Evolutionary conservation across 2,797 vertebrate genomes (phyloP).

Genomic region (Catharus ustulatus): DNA sequence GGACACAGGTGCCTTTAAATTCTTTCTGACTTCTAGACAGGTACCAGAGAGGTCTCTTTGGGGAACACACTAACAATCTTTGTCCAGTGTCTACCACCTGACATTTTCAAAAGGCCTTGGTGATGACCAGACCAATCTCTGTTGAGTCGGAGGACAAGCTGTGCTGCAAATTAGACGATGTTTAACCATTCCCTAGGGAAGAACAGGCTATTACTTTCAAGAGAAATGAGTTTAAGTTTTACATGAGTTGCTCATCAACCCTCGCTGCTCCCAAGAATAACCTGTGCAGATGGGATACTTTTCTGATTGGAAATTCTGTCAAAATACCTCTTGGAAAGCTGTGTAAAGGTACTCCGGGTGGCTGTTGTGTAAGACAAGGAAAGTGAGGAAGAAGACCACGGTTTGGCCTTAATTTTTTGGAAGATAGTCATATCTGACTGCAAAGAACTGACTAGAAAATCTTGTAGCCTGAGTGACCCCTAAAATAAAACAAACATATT

Average conservation of each 20-base stretch:
- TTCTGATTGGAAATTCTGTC: not conserved
- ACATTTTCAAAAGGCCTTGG: not conserved
- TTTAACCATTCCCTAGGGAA: not conserved
- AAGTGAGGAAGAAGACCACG: not conserved
- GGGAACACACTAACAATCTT: not conserved
- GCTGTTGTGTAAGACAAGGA: not conserved
- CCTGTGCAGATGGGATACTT: not conserved
- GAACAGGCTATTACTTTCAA: not conserved
- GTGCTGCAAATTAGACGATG: not conserved
- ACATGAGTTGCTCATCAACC: not conserved
- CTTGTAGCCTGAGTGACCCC: not conserved
- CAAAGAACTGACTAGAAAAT: not conserved
- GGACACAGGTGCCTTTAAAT: not conserved
- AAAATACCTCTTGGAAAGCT: not conserved
- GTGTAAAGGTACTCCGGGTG: not conserved
- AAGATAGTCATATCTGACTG: not conserved
- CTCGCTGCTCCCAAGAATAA: not conserved
- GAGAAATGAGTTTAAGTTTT: not conserved
- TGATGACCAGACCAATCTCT: not conserved
- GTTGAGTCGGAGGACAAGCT: not conserved
- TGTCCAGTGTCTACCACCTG: not conserved
- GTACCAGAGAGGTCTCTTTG: not conserved
- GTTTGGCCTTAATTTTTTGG: not conserved
- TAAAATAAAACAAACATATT: not conserved
- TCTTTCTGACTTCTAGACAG: not conserved